These are phyloP conservation scores for Betta splendens DNA, from an alignment of 2,797 vertebrate genomes.

Conservation along the genomic window DNA sequence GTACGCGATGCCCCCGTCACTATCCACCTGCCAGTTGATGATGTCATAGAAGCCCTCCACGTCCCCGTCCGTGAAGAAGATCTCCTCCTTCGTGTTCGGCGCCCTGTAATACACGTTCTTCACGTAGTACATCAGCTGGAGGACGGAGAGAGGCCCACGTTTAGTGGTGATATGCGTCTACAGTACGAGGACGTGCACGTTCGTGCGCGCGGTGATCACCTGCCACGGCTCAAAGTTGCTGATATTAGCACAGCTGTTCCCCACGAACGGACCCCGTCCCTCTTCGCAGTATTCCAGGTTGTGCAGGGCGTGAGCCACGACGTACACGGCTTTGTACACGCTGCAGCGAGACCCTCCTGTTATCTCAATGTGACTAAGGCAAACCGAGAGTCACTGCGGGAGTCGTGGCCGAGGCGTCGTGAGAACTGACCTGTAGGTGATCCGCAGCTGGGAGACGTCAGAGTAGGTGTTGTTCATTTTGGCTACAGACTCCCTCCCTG, in stretches of 20 bases:
- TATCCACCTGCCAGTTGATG: constrained; percentile 84
- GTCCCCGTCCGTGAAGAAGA: constrained; percentile 80
- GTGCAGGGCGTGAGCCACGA: constrained; percentile 86
- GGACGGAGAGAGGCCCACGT: constrained; percentile 8
- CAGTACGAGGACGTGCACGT: not conserved
- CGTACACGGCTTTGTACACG: constrained; percentile 87
- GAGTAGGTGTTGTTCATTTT: constrained; percentile 83
- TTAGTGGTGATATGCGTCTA: not conserved
- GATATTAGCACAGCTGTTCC: constrained; percentile 76
- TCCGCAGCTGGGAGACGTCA: constrained; percentile 85
- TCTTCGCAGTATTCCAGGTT: constrained; percentile 77
- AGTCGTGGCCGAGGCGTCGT: too few relatives aligned
- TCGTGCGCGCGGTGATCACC: constrained; percentile 64
- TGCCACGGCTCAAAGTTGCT: constrained; percentile 87
- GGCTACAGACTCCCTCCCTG: constrained; percentile 77
- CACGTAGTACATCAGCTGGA: constrained; percentile 86
- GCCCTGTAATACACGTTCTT: constrained; percentile 80
- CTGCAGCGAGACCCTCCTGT: too few relatives aligned
- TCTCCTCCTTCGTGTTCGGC: constrained; percentile 73
- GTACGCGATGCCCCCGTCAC: constrained; percentile 76
- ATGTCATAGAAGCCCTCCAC: constrained; percentile 84
- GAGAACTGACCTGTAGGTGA: constrained; percentile 82
- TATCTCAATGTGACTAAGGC: too few relatives aligned
- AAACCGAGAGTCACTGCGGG: not conserved
- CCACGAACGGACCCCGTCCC: constrained; percentile 77